A percentile compares a stretch with the other conserved stretches of the same genome.
phyloP scores from a whole-genome alignment of 1,140 invertebrate species.

The Zaprionus kolodkinae region DNA sequence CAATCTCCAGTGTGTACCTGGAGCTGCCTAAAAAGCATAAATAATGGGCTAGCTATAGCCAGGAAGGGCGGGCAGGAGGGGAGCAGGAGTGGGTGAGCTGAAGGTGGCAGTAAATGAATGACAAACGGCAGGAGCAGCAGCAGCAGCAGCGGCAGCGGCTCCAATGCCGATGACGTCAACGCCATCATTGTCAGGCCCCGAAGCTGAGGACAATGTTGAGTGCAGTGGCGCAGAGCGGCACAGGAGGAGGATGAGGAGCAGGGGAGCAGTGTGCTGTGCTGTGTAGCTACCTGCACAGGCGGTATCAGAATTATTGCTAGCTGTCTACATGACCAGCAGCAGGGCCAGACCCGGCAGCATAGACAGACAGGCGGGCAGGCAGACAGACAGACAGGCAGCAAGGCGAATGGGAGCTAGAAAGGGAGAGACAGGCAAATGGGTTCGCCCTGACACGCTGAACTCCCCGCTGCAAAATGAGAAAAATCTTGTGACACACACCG shows the following conservation, averaged over 20 bases:
- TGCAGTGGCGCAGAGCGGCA: slow-evolving; percentile 29
- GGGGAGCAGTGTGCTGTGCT: background rate
- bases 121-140: slow-evolving; percentile 64
- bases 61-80: slow-evolving; percentile 14
- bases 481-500: slow-evolving; percentile 75
- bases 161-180: slow-evolving; percentile 78
- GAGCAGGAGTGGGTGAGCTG: background rate
- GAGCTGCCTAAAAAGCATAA: slow-evolving; percentile 75
- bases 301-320: slow-evolving; percentile 78
- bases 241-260: slow-evolving; percentile 27
- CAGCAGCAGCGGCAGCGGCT: slow-evolving; percentile 44
- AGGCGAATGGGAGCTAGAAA: slow-evolving; percentile 24
- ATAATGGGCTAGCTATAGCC: slow-evolving; percentile 61
- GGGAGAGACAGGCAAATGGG: slow-evolving; percentile 69
- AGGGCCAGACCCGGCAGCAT: background rate
- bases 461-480: slow-evolving; percentile 73
- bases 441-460: slow-evolving; percentile 78
- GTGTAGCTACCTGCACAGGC: slow-evolving; percentile 27
- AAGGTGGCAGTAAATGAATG: slow-evolving; percentile 58
- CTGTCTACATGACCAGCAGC: slow-evolving; percentile 67
- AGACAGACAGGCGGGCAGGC: slow-evolving; percentile 11
- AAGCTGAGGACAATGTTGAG: slow-evolving; percentile 49
- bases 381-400: slow-evolving; percentile 7
- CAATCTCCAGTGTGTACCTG: slow-evolving; percentile 37
- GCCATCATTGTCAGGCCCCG: slow-evolving; percentile 67